Conservation (phyloP, 2,797 vertebrate genomes). For the Ambastaia sidthimunki region DNA sequence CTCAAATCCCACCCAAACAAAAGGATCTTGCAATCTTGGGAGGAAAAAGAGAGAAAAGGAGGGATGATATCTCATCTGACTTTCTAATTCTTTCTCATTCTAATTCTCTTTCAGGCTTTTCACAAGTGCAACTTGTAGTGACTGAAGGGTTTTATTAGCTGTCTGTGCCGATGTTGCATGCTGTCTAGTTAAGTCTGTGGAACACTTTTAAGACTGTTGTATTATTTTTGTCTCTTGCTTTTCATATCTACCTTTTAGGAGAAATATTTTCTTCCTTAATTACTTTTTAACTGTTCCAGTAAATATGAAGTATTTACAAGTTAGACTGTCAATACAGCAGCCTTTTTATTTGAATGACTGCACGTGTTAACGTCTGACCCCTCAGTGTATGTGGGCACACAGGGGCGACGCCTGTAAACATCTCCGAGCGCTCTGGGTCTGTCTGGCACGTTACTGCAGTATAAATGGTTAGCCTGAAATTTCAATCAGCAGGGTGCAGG, state of each 20-base stretch:
- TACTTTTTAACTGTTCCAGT: background rate
- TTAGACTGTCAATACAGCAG: background rate
- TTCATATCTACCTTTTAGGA: background rate
- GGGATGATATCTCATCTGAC: constrained; percentile 12
- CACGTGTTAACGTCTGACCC: constrained; percentile 15
- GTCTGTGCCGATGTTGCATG: background rate
- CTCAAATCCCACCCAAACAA: constrained; percentile 30
- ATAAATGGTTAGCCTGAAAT: constrained; percentile 30
- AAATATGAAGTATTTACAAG: constrained; percentile 3
- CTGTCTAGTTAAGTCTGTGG: background rate
- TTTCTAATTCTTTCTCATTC: background rate
- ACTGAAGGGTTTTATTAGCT: background rate
- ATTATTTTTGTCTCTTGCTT: background rate
- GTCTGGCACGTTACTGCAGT: constrained; percentile 45
- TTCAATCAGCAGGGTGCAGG: constrained; percentile 25
- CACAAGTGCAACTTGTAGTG: background rate
- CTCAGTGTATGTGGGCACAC: background rate
- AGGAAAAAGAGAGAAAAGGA: constrained; percentile 55
- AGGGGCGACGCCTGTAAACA: constrained; percentile 25
- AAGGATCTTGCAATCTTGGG: constrained; percentile 23
- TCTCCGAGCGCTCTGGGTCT: constrained; percentile 15
- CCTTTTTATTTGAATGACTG: background rate
- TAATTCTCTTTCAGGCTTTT: background rate
- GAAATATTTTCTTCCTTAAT: background rate
- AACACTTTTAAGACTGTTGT: constrained; percentile 38